These are phyloP conservation scores for Rousettus leschenaultii DNA, from an alignment of 2,113 vertebrate genomes.

Conservation along the genomic window DNA sequence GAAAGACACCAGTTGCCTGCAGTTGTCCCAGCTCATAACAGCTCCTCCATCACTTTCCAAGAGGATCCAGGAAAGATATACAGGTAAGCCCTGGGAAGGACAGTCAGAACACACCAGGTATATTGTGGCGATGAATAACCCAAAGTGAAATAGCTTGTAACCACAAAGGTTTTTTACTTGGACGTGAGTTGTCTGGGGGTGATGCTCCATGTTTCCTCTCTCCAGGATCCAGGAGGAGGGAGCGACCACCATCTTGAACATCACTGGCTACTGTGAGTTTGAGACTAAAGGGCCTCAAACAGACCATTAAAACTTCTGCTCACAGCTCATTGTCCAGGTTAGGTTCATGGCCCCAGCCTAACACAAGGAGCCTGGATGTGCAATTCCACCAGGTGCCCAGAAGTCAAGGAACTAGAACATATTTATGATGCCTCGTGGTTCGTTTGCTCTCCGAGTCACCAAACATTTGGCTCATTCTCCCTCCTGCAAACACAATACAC, in stretches of 20 bases:
- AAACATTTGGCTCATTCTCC: neutral
- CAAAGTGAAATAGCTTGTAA: neutral
- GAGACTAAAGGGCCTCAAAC: neutral
- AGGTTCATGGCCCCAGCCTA: neutral
- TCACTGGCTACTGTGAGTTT: neutral
- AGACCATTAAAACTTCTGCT: neutral
- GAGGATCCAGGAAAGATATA: neutral
- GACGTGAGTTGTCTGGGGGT: neutral
- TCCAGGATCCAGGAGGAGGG: neutral
- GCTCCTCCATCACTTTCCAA: neutral
- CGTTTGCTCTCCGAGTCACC: neutral
- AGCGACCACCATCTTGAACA: neutral
- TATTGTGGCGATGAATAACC: neutral
- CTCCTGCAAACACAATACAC: neutral
- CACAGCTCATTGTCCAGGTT: neutral
- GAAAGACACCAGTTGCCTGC: no score
- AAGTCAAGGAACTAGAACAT: neutral
- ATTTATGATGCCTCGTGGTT: fast-evolving
- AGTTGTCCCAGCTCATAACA: neutral
- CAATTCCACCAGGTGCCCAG: neutral
- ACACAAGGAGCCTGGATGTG: neutral
- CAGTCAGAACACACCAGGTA: neutral
- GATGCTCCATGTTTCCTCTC: neutral
- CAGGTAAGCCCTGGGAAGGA: fast-evolving
- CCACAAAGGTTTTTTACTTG: no score